Conservation (phyloP, 37 sponge, comb jelly and placozoan species). For the Theonella swinhoei region DNA sequence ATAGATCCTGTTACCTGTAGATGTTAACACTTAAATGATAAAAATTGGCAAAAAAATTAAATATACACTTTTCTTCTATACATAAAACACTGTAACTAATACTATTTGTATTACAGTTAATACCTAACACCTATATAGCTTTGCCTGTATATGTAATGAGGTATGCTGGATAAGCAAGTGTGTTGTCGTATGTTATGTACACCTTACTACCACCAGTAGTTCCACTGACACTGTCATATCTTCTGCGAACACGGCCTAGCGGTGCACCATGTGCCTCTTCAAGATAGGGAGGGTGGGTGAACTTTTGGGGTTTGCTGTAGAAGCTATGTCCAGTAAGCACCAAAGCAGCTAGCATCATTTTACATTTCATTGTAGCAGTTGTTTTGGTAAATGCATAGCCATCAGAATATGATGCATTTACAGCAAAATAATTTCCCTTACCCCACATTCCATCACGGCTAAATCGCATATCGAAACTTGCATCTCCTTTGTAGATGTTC, state of each 20-base stretch:
- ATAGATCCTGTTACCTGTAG: too few species aligned
- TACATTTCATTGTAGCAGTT: not conserved
- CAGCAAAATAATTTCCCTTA: constrained; percentile 74
- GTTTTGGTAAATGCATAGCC: constrained; percentile 29
- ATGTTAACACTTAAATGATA: too few species aligned
- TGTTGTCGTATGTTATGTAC: constrained; percentile 73
- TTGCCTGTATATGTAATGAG: constrained; percentile 52
- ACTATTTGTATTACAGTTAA: too few species aligned
- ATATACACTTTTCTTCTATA: too few species aligned
- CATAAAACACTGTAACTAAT: too few species aligned
- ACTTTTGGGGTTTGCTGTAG: not conserved
- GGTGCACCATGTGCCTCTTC: too few species aligned
- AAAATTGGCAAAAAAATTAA: too few species aligned
- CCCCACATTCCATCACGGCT: constrained; percentile 66
- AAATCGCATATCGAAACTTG: constrained; percentile 66
- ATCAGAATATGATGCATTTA: constrained; percentile 60
- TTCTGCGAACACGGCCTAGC: constrained; percentile 3
- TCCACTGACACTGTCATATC: constrained; percentile 68
- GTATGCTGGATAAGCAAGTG: constrained; percentile 70
- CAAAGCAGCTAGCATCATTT: constrained; percentile 54
- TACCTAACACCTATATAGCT: too few species aligned
- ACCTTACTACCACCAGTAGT: constrained; percentile 47
- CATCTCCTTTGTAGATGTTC: constrained; percentile 47
- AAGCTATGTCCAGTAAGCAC: constrained; percentile 56
- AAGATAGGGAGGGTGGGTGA: constrained; percentile 32